Conservation (phyloP, 2,113 vertebrate genomes). For the Nannospalax galili region DNA sequence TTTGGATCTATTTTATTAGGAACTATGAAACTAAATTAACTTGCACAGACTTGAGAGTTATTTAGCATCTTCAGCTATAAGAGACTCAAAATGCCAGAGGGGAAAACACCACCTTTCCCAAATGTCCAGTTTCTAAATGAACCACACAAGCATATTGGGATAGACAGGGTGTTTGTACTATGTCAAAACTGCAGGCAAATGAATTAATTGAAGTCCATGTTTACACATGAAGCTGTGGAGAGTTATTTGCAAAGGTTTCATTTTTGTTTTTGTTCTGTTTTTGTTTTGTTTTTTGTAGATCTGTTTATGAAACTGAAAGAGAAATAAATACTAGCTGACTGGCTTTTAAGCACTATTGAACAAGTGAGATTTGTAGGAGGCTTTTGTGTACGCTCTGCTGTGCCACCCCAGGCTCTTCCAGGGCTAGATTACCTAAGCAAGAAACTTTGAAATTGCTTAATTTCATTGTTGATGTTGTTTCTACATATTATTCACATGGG, state of each 20-base stretch:
- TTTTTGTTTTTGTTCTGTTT: too few species aligned
- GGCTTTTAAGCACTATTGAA: slow-evolving; percentile 19
- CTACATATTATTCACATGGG: slow-evolving; percentile 41
- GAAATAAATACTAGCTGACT: slow-evolving; percentile 36
- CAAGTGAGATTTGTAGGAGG: not conserved
- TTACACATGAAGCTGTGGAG: not conserved
- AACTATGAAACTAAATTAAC: slow-evolving; percentile 57
- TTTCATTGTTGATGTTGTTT: slow-evolving; percentile 45
- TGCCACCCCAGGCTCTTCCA: not conserved
- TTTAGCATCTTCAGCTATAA: slow-evolving; percentile 53
- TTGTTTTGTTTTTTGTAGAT: not conserved
- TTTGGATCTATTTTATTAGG: slow-evolving; percentile 66
- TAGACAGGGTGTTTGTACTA: not conserved
- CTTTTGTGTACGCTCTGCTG: not conserved
- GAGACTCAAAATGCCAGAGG: slow-evolving; percentile 51
- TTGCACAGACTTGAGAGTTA: slow-evolving; percentile 52
- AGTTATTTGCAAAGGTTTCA: not conserved
- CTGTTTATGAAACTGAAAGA: slow-evolving; percentile 2
- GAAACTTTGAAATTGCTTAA: slow-evolving; percentile 69
- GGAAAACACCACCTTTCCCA: slow-evolving; percentile 60
- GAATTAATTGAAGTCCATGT: not conserved
- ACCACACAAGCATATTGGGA: not conserved
- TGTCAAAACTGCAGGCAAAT: slow-evolving; percentile 37
- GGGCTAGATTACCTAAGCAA: slow-evolving; percentile 35
- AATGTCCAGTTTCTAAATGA: too few species aligned